phyloP scores from a whole-genome alignment of 2,797 vertebrate genomes.

The Falco rusticolus region DNA sequence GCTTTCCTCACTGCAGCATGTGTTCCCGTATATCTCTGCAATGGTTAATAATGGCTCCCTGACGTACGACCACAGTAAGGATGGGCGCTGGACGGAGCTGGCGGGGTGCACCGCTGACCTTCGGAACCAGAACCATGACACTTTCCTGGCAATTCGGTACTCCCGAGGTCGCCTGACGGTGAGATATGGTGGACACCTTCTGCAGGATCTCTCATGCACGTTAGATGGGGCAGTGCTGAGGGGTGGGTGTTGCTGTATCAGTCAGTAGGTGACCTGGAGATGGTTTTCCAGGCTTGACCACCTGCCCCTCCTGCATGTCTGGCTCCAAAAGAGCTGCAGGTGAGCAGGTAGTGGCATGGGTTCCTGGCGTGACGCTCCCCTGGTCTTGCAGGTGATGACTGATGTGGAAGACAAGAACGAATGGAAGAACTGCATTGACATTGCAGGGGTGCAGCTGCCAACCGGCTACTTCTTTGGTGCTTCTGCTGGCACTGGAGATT shows the following conservation, averaged over 20 bases:
- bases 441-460: constrained; percentile 92
- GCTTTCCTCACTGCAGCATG: constrained; percentile 78
- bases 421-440: constrained; percentile 97
- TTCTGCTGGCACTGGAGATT: constrained; percentile 95
- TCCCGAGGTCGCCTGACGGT: constrained; percentile 94
- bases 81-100: constrained; percentile 90
- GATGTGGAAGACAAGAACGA: constrained; percentile 94
- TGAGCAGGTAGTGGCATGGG: rapidly evolving
- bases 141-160: constrained; percentile 94
- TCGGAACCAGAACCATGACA: constrained; percentile 93
- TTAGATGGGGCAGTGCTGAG: not conserved
- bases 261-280: not conserved
- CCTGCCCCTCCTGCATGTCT: not conserved
- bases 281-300: not conserved
- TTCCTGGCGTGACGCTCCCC: not conserved
- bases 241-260: not conserved
- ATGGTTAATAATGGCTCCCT: constrained; percentile 97
- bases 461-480: constrained; percentile 96
- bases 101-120: constrained; percentile 93
- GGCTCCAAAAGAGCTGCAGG: not conserved
- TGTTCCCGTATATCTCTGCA: constrained; percentile 94
- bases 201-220: rapidly evolving
- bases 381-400: constrained; percentile 87
- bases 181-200: not conserved
- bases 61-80: constrained; percentile 93